Evolutionary conservation across 2,113 vertebrate genomes (phyloP), one percentile per base, ranked within the genome.

Genomic region (Rattus rattus): DNA sequence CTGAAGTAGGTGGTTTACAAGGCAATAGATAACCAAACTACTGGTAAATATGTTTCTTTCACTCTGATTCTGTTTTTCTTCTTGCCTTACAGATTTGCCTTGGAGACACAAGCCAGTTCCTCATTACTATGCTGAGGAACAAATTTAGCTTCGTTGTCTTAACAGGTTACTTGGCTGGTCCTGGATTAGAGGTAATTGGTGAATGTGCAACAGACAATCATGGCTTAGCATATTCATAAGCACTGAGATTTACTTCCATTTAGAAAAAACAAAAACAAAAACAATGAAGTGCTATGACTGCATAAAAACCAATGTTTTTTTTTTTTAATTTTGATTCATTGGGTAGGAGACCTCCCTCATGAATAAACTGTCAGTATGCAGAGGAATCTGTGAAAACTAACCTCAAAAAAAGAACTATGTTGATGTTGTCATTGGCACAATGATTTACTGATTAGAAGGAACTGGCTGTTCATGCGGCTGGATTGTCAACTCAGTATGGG

Each of bases 391-490:
- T 69, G 56, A 95, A 79, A 85, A 54, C 43, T 86, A 84, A 75
- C 49, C 36, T 92, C 72, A 86, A 81, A 80, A 76, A 61, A 49
- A 80, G 5, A 16, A 33, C 76, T 10, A 70, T 94, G 39, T 90
- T 96, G 52, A 24, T 97, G 93, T 73, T 95, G 56, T 88, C 84
- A 73, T 22, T 90, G 90, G 86, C 43, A 76, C 73, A 94, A 81
- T 90, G 30, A 91, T 88, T 94, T 96, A 59, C 87, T 93, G 93
- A 96, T 96, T 97, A 95, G 90, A 96, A 96, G 56, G 73, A 59
- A 26, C 39, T 33, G 89, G 16, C 76, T 97, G 30, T 96, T 94
- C 69, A 93, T 88, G 75, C 49, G 85, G 63, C 63, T 26, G 36
- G 30, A 81, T 20, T 94, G 81, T 77, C 88, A 90, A 43, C 96